A percentile compares a stretch with the other conserved stretches of the same genome.
phyloP scores from a whole-genome alignment of 2,888 invertebrate species.

The Brenthis ino region DNA sequence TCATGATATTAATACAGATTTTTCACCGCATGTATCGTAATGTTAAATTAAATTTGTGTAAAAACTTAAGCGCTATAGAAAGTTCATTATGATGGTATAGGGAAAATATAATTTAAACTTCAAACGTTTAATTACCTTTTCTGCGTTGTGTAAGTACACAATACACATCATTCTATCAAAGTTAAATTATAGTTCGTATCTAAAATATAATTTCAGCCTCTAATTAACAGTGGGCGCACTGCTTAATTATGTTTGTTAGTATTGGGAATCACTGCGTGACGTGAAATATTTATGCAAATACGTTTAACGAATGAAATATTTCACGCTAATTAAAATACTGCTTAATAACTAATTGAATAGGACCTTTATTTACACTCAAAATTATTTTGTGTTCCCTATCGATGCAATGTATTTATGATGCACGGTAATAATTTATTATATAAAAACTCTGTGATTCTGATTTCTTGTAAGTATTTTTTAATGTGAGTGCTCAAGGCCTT shows the following conservation, averaged over 20 bases:
- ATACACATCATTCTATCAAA: background rate
- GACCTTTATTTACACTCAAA: too few species aligned
- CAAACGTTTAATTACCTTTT: background rate
- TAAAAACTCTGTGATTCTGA: too few species aligned
- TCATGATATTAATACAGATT: too few species aligned
- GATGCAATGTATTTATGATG: too few species aligned
- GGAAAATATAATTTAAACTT: background rate
- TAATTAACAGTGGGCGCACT: slow-evolving; percentile 11
- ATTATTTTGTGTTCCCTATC: too few species aligned
- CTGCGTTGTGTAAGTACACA: background rate
- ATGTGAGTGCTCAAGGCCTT: too few species aligned
- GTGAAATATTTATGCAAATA: slow-evolving; percentile 8
- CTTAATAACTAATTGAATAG: background rate
- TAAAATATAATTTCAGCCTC: slow-evolving; percentile 16
- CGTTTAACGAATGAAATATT: background rate
- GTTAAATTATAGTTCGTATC: background rate
- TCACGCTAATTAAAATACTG: slow-evolving; percentile 7
- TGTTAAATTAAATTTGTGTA: too few species aligned
- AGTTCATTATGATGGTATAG: too few species aligned
- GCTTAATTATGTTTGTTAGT: slow-evolving; percentile 16
- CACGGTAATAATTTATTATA: too few species aligned
- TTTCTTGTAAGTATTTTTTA: too few species aligned
- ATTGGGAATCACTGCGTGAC: slow-evolving; percentile 3
- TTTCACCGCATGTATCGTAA: too few species aligned
- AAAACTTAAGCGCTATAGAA: too few species aligned